phyloP scores from a whole-genome alignment of 1,140 invertebrate genomes.

The Teleogryllus occipitalis region DNA sequence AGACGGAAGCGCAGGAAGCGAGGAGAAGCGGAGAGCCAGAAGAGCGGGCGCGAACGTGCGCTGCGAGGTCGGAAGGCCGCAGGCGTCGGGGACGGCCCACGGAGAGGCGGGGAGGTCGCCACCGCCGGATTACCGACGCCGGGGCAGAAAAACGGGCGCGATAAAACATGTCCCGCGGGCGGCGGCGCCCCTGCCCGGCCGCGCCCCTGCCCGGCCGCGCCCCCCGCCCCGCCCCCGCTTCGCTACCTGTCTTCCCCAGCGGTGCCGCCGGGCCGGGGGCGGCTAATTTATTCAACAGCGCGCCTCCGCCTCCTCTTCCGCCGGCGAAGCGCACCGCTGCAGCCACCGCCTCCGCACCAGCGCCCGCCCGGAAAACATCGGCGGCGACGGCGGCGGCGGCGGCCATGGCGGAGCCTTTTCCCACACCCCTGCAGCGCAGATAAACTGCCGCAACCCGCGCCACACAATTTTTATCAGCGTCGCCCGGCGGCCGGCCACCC shows the following conservation, averaged over 20 bases:
- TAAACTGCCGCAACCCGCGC: background rate
- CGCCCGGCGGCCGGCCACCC: too few species aligned
- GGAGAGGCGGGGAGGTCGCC: background rate
- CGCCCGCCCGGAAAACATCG: background rate
- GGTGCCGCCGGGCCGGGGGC: too few species aligned
- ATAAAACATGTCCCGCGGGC: constrained; percentile 3
- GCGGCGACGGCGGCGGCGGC: too few species aligned
- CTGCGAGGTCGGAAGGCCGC: background rate
- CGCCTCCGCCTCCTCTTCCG: background rate
- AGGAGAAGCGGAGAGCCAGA: background rate
- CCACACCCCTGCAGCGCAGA: background rate
- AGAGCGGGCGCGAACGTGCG: background rate
- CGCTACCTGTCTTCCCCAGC: background rate
- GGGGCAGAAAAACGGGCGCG: constrained; percentile 2
- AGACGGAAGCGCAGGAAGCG: background rate
- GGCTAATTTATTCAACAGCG: constrained; percentile 1
- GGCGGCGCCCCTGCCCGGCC: background rate
- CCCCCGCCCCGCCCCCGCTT: too few species aligned
- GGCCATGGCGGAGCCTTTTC: too few species aligned
- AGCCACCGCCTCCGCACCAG: too few species aligned
- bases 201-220: too few species aligned
- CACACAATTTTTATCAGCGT: background rate
- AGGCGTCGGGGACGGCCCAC: background rate
- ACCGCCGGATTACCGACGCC: background rate
- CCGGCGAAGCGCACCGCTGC: background rate